Percentiles rank a stretch among this genome's conserved stretches.
Evolutionary conservation across 2,113 vertebrate species (phyloP).

Genomic region (Taurulus bubalis): DNA sequence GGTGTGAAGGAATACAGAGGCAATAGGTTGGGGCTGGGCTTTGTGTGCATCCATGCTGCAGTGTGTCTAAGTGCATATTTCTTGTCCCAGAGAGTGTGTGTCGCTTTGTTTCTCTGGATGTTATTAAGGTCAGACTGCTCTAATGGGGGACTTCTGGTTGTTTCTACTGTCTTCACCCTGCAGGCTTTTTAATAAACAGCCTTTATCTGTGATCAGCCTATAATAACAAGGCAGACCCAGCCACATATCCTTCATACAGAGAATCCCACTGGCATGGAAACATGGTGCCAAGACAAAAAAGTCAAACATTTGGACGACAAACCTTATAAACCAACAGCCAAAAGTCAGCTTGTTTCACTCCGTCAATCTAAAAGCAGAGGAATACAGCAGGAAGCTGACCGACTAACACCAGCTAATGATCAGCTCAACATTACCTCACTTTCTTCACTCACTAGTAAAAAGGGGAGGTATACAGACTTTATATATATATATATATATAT

Average conservation of each 20-base stretch:
- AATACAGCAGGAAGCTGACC: too few relatives aligned
- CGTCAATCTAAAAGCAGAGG: too few relatives aligned
- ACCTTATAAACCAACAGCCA: not conserved
- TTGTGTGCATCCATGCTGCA: conserved; percentile 9
- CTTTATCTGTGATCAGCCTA: conserved; percentile 59
- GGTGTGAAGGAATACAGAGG: conserved; percentile 53
- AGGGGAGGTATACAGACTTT: too few relatives aligned
- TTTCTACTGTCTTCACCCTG: conserved; percentile 36
- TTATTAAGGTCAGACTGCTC: not conserved
- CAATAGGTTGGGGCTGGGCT: conserved; percentile 7
- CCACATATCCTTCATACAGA: conserved; percentile 2
- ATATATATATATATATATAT: too few relatives aligned
- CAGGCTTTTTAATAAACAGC: conserved; percentile 65
- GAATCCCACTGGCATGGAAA: not conserved
- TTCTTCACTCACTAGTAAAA: too few relatives aligned
- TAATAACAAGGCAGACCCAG: conserved; percentile 12
- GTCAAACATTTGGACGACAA: not conserved
- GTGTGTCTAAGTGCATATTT: conserved; percentile 9
- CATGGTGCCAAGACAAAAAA: not conserved
- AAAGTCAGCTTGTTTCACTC: too few relatives aligned
- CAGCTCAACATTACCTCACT: too few relatives aligned
- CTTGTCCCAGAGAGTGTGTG: not conserved
- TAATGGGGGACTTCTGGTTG: conserved; percentile 5
- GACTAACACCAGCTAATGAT: too few relatives aligned
- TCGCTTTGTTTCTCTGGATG: conserved; percentile 8